Evolutionary conservation across 1,140 invertebrate species (phyloP), one percentile per base, ranked within the genome.

Genomic region (Drosophila neocordata): DNA sequence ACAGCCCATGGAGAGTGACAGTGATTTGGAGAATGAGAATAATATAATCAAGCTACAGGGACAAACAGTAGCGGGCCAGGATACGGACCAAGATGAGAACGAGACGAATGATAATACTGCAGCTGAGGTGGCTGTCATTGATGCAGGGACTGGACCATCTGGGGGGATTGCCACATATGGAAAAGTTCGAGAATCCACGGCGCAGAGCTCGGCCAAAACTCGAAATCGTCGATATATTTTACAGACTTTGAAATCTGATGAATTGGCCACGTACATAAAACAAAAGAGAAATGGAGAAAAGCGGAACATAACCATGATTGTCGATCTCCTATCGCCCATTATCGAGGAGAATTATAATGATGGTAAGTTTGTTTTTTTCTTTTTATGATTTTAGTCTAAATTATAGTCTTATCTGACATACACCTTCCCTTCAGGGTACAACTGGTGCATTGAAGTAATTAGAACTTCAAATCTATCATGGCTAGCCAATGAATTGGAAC

Each of bases 261-360:
- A 95, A 52, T 92, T 98, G 5, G 94, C 96, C 20, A 93, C 94
- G 78, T 94, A 97, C 65, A 97, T 97, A 83, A 94, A 95, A 65
- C 93, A 95, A 80, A 93, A 94, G 51, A 95, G 95, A 81, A 93
- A 94, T 67, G 95, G 96, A 78, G 96, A 97, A 2, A 97, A 98
- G 88, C 95, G 95, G 77, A 96, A 95, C 70, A 97, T 99, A 83
- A 93, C 98, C 27, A 97, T 95, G 65, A 96, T 97, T 48, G 97
- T 97, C n/a, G 97, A 98, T 92, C 93, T 99, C 27, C 98, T 99
- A 78, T 96, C 97, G 4, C 96, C 97, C 15, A 94, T 96, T 9
- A 97, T 98, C 73, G 95, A 97, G 82, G 94, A 95, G 57, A 94
- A 94, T 51, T 96, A 97, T 91, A 94, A 95, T 74, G 94, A 94